Base-by-base conservation (phyloP, 2,888 invertebrate species). In the Megastigmus dorsalis region DNA sequence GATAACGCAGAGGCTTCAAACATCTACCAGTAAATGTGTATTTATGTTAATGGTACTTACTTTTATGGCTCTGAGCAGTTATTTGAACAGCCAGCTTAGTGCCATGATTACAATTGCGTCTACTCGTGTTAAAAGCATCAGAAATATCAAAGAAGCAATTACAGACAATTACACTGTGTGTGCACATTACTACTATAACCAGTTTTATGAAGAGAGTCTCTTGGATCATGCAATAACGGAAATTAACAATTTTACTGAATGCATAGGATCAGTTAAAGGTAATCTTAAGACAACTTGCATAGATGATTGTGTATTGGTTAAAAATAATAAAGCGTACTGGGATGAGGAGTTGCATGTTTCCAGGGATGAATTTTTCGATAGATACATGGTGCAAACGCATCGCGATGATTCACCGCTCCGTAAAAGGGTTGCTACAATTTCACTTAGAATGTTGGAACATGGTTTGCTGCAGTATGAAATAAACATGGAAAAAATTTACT, bases 371-470 rank as follows among this genome's bases (percentile, higher is more conserved):
- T 23, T 26, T 33, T 67, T 36, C 9, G 48, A 48, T n/a, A 45
- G 57, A 5, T 36, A 36, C 26, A 26, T 57, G 6, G 48, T 57
- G 1, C 7, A 57, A 3, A 13, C 48, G 2, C n/a, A 36, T 10
- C 28, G 57, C 10, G 67, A 67, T 15, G 57, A 67, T 13, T 55
- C 67, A 3, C 67, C 67, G 9, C 13, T 67, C 10, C 57, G 36
- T 13, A 1, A 45, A 9, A n/a, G 18, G 1, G 0, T 57, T 18
- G 33, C 45, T 26, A 36, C 20, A 15, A 45, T 57, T 23, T 57
- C 23, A 36, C 7, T 2, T 7, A 45, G 33, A 26, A 0, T 67
- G 2, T 48, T 33, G 23, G 20, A 67, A 26, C 33, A 57, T 5
- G 67, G 67, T 0, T 10, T 67, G 9, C 15, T 15, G 5, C 7